These are phyloP conservation scores for Phrynocephalus vlangalii DNA, from an alignment of 2,797 vertebrate species.

Conservation along the genomic window DNA sequence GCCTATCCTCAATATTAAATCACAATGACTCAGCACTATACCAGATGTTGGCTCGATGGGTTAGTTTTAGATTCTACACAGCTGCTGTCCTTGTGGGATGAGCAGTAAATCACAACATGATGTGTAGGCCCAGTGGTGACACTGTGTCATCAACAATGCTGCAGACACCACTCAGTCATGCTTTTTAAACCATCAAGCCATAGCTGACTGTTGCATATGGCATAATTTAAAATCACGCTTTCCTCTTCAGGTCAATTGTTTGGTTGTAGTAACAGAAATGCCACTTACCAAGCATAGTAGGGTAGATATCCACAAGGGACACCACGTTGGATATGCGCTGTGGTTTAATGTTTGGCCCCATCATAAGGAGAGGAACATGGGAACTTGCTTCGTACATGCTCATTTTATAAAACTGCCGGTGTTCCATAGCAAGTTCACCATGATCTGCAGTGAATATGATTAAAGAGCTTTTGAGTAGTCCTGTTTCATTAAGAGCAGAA, in stretches of 20 bases:
- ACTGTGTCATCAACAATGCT: not conserved
- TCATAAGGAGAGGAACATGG: conserved; percentile 90
- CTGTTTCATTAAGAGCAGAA: conserved; percentile 81
- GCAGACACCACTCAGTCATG: not conserved
- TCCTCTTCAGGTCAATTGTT: not conserved
- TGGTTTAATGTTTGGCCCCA: conserved; percentile 86
- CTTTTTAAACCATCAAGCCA: not conserved
- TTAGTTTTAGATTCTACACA: not conserved
- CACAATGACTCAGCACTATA: not conserved
- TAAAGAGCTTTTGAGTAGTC: conserved; percentile 84
- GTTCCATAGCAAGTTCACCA: conserved; percentile 96
- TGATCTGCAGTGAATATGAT: conserved; percentile 95
- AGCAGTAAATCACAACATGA: not conserved
- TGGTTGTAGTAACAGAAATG: conserved; percentile 3
- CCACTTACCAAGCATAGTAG: conserved; percentile 90
- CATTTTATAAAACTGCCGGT: conserved; percentile 99
- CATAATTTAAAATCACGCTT: not conserved
- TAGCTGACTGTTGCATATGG: not conserved
- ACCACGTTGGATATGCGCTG: conserved; percentile 82
- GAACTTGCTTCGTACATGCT: conserved; percentile 98
- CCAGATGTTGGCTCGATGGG: not conserved
- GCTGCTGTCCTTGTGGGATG: not conserved
- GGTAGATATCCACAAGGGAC: conserved; percentile 96
- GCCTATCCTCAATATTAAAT: not conserved
- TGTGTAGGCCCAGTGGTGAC: not conserved